Percentiles rank a stretch among this genome's conserved stretches.
Evolutionary conservation across 1,140 invertebrate genomes (phyloP).

Genomic region (Drosophila truncata): DNA sequence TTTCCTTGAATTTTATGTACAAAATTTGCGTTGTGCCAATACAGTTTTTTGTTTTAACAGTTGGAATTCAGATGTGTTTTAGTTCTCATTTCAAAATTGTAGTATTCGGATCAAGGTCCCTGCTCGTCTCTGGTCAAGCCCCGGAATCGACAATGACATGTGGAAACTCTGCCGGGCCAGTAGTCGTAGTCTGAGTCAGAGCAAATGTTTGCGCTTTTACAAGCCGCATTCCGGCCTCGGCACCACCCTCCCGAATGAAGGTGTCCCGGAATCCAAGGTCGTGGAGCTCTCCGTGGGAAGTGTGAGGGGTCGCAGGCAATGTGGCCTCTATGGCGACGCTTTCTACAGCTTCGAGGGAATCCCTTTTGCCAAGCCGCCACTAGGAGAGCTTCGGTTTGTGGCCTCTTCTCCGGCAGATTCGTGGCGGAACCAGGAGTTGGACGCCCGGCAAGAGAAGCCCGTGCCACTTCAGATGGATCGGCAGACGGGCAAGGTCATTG

Average conservation of each 20-base stretch:
- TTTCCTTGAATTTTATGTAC: constrained; percentile 5
- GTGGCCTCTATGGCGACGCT: constrained; percentile 49
- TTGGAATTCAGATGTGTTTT: constrained; percentile 21
- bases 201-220: constrained; percentile 19
- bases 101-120: constrained; percentile 10
- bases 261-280: constrained; percentile 31
- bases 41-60: background rate
- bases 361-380: constrained; percentile 89
- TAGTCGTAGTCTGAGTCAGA: constrained; percentile 7
- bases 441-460: constrained; percentile 63
- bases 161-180: constrained; percentile 52
- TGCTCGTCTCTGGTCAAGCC: background rate
- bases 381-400: constrained; percentile 88
- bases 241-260: background rate
- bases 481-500: constrained; percentile 16
- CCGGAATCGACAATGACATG: constrained; percentile 55
- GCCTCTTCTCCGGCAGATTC: constrained; percentile 86
- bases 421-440: constrained; percentile 86
- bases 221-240: constrained; percentile 85
- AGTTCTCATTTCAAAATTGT: constrained; percentile 10
- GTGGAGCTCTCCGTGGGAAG: constrained; percentile 61
- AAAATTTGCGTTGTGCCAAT: constrained; percentile 27
- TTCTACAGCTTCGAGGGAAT: constrained; percentile 86
- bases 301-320: constrained; percentile 57
- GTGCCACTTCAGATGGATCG: constrained; percentile 50